Evolutionary conservation across 53 echinoderm and acorn worm species (phyloP).

Genomic region (Zoroaster sp.): DNA sequence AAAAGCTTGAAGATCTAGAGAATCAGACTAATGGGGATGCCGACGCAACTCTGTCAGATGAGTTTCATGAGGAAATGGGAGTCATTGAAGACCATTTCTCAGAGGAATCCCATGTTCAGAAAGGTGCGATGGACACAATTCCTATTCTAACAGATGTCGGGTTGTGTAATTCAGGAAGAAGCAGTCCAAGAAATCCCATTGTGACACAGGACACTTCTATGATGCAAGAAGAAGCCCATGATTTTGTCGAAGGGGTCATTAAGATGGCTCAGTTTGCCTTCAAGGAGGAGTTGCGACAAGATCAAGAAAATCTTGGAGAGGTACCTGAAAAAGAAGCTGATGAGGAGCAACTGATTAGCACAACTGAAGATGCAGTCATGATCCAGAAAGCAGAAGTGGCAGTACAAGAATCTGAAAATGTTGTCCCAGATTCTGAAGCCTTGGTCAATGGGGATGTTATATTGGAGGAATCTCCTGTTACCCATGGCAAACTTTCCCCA

Average conservation of each 20-base stretch:
- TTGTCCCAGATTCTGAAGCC: neutral
- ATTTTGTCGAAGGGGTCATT: slow-evolving; percentile 1
- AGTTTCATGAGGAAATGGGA: neutral
- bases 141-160: slow-evolving; percentile 38
- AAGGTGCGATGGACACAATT: slow-evolving; percentile 14
- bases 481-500: neutral
- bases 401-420: neutral
- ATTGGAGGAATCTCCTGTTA: neutral
- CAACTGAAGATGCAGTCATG: neutral
- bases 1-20: neutral
- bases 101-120: neutral
- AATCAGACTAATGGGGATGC: neutral
- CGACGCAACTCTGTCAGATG: neutral
- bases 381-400: neutral
- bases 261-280: slow-evolving; percentile 21
- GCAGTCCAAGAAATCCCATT: neutral
- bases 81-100: slow-evolving; percentile 28
- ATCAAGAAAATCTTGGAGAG: neutral
- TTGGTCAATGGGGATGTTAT: slow-evolving; percentile 1
- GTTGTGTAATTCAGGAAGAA: slow-evolving; percentile 27
- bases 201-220: neutral
- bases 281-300: neutral
- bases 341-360: neutral
- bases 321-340: neutral
- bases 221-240: slow-evolving; percentile 23